These are phyloP conservation scores for Xiphophorus hellerii DNA, from an alignment of 2,113 vertebrate genomes.

Conservation along the genomic window DNA sequence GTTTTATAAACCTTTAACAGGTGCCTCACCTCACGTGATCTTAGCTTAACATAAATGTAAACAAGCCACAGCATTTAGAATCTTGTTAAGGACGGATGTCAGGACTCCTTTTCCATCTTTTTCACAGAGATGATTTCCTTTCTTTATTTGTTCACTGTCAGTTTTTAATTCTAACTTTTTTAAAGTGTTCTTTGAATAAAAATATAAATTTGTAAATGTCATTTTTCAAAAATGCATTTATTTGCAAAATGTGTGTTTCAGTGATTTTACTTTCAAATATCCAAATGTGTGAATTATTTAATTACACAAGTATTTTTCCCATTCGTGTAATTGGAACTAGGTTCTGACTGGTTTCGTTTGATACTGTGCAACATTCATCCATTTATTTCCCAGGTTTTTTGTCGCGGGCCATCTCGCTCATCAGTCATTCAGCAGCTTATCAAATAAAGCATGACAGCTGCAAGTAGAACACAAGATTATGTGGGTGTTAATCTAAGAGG, in stretches of 20 bases:
- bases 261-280: neutral
- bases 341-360: neutral
- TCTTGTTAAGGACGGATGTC: neutral
- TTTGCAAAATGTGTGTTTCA: neutral
- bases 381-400: conserved; percentile 20
- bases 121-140: neutral
- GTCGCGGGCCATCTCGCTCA: conserved; percentile 20
- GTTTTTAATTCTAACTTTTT: neutral
- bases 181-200: neutral
- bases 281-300: neutral
- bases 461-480: conserved; percentile 75
- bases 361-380: neutral
- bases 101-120: neutral
- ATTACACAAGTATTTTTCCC: neutral
- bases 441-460: conserved; percentile 67
- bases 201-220: neutral
- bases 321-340: neutral
- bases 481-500: conserved; percentile 79
- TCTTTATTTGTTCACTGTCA: neutral
- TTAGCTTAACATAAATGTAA: neutral
- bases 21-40: neutral
- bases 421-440: conserved; percentile 50
- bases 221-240: neutral
- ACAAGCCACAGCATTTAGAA: neutral
- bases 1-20: neutral